These are phyloP conservation scores for Iphiclides podalirius DNA, from an alignment of 2,888 invertebrate species.

Conservation along the genomic window DNA sequence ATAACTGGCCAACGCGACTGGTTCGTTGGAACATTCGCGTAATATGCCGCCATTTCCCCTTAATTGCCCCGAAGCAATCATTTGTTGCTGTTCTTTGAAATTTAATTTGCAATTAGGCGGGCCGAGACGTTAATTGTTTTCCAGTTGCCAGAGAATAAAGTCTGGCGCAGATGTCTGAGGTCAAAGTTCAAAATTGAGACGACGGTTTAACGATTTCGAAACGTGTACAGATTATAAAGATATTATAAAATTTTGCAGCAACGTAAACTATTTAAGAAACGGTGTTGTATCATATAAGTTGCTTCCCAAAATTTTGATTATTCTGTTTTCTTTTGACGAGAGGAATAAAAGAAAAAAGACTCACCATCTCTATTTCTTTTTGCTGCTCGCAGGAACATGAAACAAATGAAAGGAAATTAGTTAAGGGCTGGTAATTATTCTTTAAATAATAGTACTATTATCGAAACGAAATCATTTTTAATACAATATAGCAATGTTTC, in stretches of 20 bases:
- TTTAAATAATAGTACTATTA: no score
- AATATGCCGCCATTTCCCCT: not conserved
- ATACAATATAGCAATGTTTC: no score
- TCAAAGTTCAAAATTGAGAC: not conserved
- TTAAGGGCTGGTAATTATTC: no score
- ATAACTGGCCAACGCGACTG: not conserved
- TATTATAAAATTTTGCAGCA: no score
- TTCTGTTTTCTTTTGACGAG: not conserved
- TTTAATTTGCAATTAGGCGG: not conserved
- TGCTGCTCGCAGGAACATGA: slow-evolving; percentile 16
- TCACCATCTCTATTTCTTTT: slow-evolving; percentile 19
- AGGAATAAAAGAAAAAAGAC: slow-evolving; percentile 1
- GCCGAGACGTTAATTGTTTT: not conserved
- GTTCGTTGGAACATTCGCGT: not conserved
- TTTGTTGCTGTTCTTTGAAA: slow-evolving; percentile 5
- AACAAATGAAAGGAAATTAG: slow-evolving; percentile 7
- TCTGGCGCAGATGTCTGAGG: not conserved
- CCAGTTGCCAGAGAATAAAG: not conserved
- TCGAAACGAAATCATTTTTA: no score
- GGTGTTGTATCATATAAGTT: no score
- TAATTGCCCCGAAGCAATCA: slow-evolving; percentile 4
- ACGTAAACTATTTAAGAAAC: not conserved
- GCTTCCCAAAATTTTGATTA: no score
- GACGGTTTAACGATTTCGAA: no score
- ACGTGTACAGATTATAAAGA: no score